A percentile compares a stretch with the other conserved stretches of the same genome.
Conservation (phyloP, 2,113 vertebrate species). For the Calidris pygmaea region DNA sequence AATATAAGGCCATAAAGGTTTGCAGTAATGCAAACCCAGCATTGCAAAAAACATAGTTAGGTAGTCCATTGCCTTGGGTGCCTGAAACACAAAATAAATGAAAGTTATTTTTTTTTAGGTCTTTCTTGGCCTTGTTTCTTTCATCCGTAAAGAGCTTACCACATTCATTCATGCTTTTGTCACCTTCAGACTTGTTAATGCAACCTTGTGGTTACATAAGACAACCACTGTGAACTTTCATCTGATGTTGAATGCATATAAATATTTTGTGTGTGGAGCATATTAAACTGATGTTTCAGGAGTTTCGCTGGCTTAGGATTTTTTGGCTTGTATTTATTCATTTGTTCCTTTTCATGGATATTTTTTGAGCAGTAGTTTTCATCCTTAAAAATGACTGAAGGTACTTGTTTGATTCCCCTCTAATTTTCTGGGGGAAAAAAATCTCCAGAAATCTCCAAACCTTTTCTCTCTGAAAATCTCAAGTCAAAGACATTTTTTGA, state of each 20-base stretch:
- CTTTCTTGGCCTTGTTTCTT: not conserved
- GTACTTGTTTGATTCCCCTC: not conserved
- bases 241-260: not conserved
- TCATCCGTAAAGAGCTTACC: not conserved
- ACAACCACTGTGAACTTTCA: constrained; percentile 11
- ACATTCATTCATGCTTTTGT: constrained; percentile 20
- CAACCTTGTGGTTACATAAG: not conserved
- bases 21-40: not conserved
- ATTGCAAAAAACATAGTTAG: not conserved
- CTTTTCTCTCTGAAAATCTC: not conserved
- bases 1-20: not conserved
- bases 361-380: not conserved
- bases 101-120: not conserved
- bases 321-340: not conserved
- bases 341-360: not conserved
- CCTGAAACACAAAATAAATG: not conserved
- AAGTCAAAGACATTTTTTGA: not conserved
- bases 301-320: not conserved
- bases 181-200: constrained; percentile 44
- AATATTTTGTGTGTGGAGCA: not conserved
- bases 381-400: not conserved
- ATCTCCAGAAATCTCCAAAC: not conserved
- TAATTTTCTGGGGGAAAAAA: not conserved
- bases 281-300: not conserved
- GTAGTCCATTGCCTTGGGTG: not conserved